A percentile compares a stretch with the other conserved stretches of the same genome.
These are phyloP conservation scores for Pyrrhosoma nymphula DNA, from an alignment of 2,888 invertebrate species.

Conservation along the genomic window DNA sequence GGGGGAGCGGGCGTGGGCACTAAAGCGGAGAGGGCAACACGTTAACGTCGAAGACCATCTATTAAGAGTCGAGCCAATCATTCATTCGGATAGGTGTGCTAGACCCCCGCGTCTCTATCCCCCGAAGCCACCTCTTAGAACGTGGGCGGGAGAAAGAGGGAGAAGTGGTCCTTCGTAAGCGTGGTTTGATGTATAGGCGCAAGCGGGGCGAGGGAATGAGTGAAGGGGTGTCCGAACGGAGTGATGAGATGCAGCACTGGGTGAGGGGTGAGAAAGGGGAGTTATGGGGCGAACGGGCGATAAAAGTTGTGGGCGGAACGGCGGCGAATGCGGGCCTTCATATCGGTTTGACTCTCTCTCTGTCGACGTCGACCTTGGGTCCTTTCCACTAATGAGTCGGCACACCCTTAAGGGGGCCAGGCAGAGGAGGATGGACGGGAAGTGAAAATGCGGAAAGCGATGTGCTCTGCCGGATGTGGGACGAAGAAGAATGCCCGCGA, in stretches of 20 bases:
- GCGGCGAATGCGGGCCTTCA: neutral
- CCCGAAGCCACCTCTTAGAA: neutral
- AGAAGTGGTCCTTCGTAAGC: neutral
- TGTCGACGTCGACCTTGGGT: neutral
- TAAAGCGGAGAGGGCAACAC: neutral
- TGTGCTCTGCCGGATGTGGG: neutral
- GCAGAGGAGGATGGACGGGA: neutral
- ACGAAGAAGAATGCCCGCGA: neutral
- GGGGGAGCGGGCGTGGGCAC: neutral
- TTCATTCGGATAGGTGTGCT: neutral
- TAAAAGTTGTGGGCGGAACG: neutral
- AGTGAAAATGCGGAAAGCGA: neutral
- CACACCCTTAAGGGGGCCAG: neutral
- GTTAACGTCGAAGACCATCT: slow-evolving; percentile 9
- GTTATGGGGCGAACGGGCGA: neutral
- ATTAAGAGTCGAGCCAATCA: slow-evolving; percentile 19
- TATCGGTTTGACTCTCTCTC: slow-evolving; percentile 1
- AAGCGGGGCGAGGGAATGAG: slow-evolving; percentile 8
- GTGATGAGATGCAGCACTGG: neutral
- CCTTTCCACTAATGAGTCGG: neutral
- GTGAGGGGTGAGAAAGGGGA: neutral
- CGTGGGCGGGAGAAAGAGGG: neutral
- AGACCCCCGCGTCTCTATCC: neutral
- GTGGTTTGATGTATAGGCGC: neutral
- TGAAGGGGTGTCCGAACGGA: slow-evolving; percentile 28